phyloP scores from a whole-genome alignment of 2,888 invertebrate genomes.

The Ennomos fuscantarius region DNA sequence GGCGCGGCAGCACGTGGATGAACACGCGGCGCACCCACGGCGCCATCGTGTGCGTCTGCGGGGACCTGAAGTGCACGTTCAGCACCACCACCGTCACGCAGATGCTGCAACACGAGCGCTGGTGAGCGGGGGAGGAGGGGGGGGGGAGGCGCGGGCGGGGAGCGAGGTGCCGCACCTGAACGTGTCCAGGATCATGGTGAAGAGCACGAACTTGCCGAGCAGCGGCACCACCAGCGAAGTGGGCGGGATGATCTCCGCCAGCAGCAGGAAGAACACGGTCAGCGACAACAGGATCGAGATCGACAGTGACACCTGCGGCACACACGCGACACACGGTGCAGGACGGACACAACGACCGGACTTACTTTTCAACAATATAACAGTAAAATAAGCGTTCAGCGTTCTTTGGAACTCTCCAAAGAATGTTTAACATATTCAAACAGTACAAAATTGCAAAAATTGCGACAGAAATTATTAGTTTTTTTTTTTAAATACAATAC shows the following conservation, averaged over 20 bases:
- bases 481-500: no score
- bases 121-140: neutral
- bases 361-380: no score
- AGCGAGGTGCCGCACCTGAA: conserved; percentile 87
- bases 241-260: conserved; percentile 86
- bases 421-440: no score
- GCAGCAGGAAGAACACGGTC: conserved; percentile 98
- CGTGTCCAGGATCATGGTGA: conserved; percentile 98
- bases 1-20: conserved; percentile 97
- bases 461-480: no score
- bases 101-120: conserved; percentile 85
- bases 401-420: no score
- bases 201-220: conserved; percentile 97
- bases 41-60: conserved; percentile 99
- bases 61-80: conserved; percentile 99
- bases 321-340: conserved; percentile 37
- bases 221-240: conserved; percentile 97
- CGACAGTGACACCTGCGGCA: conserved; percentile 92
- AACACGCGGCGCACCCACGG: conserved; percentile 98
- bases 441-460: no score
- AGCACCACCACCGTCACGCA: conserved; percentile 98
- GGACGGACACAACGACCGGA: no score
- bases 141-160: neutral
- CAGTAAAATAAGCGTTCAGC: no score
- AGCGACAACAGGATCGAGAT: conserved; percentile 97